Evolutionary conservation across 2,888 invertebrate genomes (phyloP).

Genomic region (Dorcus hopei): DNA sequence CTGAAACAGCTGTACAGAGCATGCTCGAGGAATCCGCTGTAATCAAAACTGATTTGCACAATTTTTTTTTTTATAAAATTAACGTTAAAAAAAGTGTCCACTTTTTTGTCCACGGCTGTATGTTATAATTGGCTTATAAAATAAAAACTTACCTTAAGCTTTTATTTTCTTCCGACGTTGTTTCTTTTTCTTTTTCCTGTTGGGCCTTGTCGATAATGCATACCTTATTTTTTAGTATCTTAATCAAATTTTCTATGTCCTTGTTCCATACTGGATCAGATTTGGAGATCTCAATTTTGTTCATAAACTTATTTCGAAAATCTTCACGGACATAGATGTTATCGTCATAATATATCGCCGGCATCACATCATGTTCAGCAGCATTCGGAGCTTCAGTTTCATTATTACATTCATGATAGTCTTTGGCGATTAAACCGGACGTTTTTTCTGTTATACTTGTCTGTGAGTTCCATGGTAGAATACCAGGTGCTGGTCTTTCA

Average conservation of each 20-base stretch:
- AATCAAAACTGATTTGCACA: too few species aligned
- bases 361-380: conserved; percentile 28
- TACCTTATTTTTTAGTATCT: conserved; percentile 16
- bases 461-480: conserved; percentile 23
- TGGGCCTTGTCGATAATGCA: not conserved
- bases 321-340: conserved; percentile 45
- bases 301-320: conserved; percentile 41
- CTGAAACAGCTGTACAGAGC: too few species aligned
- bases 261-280: conserved; percentile 41
- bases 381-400: conserved; percentile 29
- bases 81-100: too few species aligned
- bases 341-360: conserved; percentile 39
- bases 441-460: conserved; percentile 9
- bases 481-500: conserved; percentile 7
- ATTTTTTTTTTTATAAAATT: too few species aligned
- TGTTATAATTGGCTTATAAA: too few species aligned
- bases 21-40: too few species aligned
- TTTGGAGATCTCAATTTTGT: conserved; percentile 33
- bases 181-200: not conserved
- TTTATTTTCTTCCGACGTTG: too few species aligned
- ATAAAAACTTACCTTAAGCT: too few species aligned
- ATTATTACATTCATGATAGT: conserved; percentile 40
- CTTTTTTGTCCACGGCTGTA: too few species aligned
- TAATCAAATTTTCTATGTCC: conserved; percentile 37
- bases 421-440: conserved; percentile 16